phyloP scores from a whole-genome alignment of 2,888 invertebrate species.

The Hirtodrosophila confusa region DNA sequence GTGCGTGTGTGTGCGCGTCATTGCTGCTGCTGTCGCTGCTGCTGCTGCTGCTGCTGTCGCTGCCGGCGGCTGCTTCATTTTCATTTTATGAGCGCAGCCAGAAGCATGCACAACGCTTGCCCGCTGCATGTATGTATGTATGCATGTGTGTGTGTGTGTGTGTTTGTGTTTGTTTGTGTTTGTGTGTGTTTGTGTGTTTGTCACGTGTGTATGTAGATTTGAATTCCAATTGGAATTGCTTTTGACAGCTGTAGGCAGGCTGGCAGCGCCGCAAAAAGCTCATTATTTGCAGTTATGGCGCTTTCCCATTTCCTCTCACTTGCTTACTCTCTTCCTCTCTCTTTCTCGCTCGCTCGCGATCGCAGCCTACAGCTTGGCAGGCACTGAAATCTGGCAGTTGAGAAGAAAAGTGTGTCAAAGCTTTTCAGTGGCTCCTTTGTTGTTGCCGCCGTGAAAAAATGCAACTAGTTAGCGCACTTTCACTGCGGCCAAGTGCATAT shows the following conservation, averaged over 20 bases:
- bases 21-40: slow-evolving; percentile 23
- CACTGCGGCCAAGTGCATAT: slow-evolving; percentile 39
- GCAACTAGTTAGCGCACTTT: slow-evolving; percentile 34
- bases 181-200: not conserved
- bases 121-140: not conserved
- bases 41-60: slow-evolving; percentile 12
- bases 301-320: slow-evolving; percentile 1
- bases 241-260: not conserved
- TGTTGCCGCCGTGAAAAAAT: not conserved
- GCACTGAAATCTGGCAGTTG: slow-evolving; percentile 5
- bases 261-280: too few relatives aligned
- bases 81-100: slow-evolving; percentile 47
- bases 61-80: slow-evolving; percentile 26
- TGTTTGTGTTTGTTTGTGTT: not conserved
- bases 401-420: slow-evolving; percentile 14
- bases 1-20: slow-evolving; percentile 33
- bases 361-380: slow-evolving; percentile 8
- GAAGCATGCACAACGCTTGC: slow-evolving; percentile 44
- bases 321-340: not conserved
- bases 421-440: not conserved
- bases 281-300: slow-evolving; percentile 5
- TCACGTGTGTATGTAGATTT: not conserved
- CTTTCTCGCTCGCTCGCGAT: not conserved
- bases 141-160: not conserved
- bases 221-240: slow-evolving; percentile 19